Percentiles rank a stretch among this genome's conserved stretches.
Conservation (phyloP, 2,888 invertebrate species). For the Silvanus unidentatus region DNA sequence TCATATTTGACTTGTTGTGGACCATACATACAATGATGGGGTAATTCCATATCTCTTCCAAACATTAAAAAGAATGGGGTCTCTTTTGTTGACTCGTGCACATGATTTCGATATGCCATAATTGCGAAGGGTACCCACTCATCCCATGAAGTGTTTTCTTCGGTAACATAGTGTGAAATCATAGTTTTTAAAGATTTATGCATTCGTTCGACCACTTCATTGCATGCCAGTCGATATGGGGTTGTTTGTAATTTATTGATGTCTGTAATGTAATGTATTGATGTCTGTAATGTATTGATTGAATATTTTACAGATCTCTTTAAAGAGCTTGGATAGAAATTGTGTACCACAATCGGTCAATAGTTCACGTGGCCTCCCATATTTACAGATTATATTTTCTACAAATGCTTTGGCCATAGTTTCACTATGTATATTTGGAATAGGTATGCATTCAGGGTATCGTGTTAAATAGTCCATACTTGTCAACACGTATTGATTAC, state of each 20-base stretch:
- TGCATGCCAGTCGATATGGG: constrained; percentile 29
- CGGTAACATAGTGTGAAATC: constrained; percentile 25
- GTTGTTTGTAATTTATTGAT: constrained; percentile 27
- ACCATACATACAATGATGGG: constrained; percentile 18
- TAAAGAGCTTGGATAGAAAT: constrained; percentile 27
- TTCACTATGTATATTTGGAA: constrained; percentile 26
- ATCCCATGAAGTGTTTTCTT: constrained; percentile 28
- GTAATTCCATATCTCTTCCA: constrained; percentile 23
- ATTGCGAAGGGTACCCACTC: constrained; percentile 25
- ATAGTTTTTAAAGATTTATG: constrained; percentile 28
- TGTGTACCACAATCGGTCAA: constrained; percentile 30
- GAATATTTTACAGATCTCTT: constrained; percentile 24
- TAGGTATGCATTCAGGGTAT: constrained; percentile 27
- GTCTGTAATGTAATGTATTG: too few relatives aligned
- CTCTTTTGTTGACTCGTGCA: constrained; percentile 20
- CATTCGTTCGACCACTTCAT: constrained; percentile 31
- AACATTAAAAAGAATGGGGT: constrained; percentile 22
- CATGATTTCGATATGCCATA: constrained; percentile 21
- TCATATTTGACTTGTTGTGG: constrained; percentile 8
- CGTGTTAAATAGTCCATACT: constrained; percentile 26
- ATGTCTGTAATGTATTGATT: too few relatives aligned
- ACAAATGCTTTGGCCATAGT: constrained; percentile 26
- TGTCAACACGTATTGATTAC: constrained; percentile 30
- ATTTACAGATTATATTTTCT: constrained; percentile 22
- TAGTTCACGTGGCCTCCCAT: constrained; percentile 27